phyloP scores from a whole-genome alignment of 2,888 invertebrate species.

The Globia sparganii region DNA sequence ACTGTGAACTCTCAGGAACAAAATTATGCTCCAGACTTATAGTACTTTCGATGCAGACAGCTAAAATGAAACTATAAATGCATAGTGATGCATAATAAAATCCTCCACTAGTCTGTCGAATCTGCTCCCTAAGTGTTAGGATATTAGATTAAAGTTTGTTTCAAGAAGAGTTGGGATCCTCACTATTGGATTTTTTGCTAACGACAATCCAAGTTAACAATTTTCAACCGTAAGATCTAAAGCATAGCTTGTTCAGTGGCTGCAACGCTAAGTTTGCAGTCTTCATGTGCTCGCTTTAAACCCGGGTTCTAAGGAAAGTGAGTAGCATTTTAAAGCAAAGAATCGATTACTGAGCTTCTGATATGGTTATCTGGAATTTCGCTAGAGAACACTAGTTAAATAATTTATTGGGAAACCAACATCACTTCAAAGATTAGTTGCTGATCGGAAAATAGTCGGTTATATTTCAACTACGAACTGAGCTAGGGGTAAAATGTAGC shows the following conservation, averaged over 20 bases:
- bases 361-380: conserved; percentile 43
- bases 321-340: conserved; percentile 54
- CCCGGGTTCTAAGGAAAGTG: conserved; percentile 54
- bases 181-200: conserved; percentile 53
- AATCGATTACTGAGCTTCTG: conserved; percentile 49
- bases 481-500: background rate
- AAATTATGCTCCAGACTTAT: background rate
- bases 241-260: background rate
- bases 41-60: background rate
- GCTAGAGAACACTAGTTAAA: conserved; percentile 27
- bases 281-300: conserved; percentile 47
- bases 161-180: conserved; percentile 55
- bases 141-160: conserved; percentile 66
- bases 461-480: conserved; percentile 20
- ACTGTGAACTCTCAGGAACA: background rate
- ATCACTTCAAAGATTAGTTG: conserved; percentile 13
- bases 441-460: conserved; percentile 3
- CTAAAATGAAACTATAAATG: background rate
- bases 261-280: conserved; percentile 22
- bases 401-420: conserved; percentile 31
- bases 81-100: conserved; percentile 39
- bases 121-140: conserved; percentile 53
- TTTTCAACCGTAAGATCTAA: conserved; percentile 13
- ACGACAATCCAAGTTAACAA: background rate
- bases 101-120: conserved; percentile 23